phyloP scores from a whole-genome alignment of 2,888 invertebrate species.

The Bugula neritina region DNA sequence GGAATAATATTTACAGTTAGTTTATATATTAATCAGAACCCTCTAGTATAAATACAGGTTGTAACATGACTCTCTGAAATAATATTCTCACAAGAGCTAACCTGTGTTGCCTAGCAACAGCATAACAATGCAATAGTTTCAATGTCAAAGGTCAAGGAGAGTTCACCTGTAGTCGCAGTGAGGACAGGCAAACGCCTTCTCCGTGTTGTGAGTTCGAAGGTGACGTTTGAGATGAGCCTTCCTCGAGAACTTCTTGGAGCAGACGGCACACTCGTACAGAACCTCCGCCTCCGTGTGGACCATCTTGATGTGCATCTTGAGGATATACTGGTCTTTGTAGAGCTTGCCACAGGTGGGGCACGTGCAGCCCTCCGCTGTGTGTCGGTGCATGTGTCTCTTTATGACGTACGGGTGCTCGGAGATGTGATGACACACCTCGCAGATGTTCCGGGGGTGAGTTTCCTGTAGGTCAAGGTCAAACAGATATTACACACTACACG shows the following conservation, averaged over 20 bases:
- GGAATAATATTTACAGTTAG: too few species aligned
- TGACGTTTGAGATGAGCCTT: slow-evolving; percentile 54
- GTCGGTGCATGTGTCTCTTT: slow-evolving; percentile 52
- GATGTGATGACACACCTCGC: slow-evolving; percentile 49
- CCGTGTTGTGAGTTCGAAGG: slow-evolving; percentile 51
- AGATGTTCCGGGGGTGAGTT: slow-evolving; percentile 50
- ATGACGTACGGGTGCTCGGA: slow-evolving; percentile 53
- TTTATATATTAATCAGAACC: too few species aligned
- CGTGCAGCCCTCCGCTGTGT: slow-evolving; percentile 46
- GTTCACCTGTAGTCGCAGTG: slow-evolving; percentile 52
- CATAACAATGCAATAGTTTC: too few species aligned
- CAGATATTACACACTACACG: too few species aligned
- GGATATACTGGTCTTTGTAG: slow-evolving; percentile 54
- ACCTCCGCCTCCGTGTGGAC: slow-evolving; percentile 54
- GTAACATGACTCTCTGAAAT: too few species aligned
- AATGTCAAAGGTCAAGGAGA: not conserved
- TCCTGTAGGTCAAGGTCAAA: slow-evolving; percentile 36
- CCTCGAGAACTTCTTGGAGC: slow-evolving; percentile 52
- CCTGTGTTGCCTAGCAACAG: too few species aligned
- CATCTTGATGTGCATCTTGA: slow-evolving; percentile 55
- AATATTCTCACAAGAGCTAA: too few species aligned
- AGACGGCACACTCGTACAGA: slow-evolving; percentile 50
- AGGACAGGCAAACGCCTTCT: slow-evolving; percentile 53
- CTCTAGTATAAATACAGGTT: too few species aligned
- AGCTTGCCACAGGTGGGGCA: slow-evolving; percentile 52